A percentile compares a stretch with the other conserved stretches of the same genome.
Conservation (phyloP, 2,113 vertebrate genomes). For the Lichenostomus cassidix region DNA sequence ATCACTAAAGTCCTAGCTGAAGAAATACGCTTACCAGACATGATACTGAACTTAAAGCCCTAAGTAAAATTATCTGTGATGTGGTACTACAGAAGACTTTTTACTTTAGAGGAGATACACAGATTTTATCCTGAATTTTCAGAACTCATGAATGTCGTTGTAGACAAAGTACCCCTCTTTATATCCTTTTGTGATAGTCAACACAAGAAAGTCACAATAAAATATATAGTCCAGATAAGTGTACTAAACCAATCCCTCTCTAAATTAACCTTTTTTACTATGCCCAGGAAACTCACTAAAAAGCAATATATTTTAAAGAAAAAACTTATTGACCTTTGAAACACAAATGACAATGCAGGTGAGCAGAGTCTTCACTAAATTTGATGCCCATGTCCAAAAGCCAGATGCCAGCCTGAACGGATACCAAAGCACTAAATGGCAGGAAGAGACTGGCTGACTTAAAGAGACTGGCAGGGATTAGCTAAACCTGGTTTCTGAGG, state of each 20-base stretch:
- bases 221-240: background rate
- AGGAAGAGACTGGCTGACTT: background rate
- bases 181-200: background rate
- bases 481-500: background rate
- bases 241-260: background rate
- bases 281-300: background rate
- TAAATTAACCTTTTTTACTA: background rate
- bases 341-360: background rate
- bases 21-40: background rate
- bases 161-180: background rate
- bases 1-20: background rate
- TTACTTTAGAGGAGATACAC: background rate
- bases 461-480: background rate
- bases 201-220: background rate
- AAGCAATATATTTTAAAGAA: background rate
- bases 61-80: background rate
- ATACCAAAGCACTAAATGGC: background rate
- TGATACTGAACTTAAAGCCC: background rate
- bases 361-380: background rate
- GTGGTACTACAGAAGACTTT: background rate
- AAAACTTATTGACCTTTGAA: background rate
- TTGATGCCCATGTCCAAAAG: background rate
- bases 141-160: background rate
- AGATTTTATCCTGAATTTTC: constrained; percentile 10
- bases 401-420: background rate